These are phyloP conservation scores for Neotoma lepida DNA, from an alignment of 2,113 vertebrate species.

Conservation along the genomic window DNA sequence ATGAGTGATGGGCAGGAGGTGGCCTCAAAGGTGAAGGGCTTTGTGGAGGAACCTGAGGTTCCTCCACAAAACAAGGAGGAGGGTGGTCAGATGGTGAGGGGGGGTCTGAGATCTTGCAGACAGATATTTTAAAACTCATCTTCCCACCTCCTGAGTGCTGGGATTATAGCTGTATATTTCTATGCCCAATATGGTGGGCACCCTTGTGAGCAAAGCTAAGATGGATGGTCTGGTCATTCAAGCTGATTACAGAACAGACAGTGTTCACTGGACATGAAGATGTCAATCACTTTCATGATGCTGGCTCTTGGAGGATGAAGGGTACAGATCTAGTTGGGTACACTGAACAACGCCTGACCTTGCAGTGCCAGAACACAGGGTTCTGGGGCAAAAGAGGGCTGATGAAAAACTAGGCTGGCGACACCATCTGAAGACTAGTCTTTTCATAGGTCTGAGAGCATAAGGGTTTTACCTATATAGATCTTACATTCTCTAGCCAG, in stretches of 20 bases:
- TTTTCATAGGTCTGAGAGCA: background rate
- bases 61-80: background rate
- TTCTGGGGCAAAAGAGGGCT: background rate
- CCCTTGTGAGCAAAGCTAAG: background rate
- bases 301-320: background rate
- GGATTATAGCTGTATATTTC: background rate
- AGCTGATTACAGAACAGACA: background rate
- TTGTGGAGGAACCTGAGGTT: background rate
- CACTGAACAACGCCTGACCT: background rate
- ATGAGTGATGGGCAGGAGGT: background rate
- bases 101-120: background rate
- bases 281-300: background rate
- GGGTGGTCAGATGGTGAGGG: background rate
- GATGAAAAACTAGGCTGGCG: background rate
- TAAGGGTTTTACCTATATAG: too few relatives aligned
- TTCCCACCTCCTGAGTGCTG: background rate
- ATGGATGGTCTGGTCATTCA: background rate
- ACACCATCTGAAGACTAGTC: background rate
- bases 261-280: background rate
- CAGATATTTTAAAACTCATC: background rate
- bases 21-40: background rate
- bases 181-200: background rate
- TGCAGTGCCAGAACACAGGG: background rate
- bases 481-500: rapidly evolving
- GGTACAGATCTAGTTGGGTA: background rate